Evolutionary conservation across 2,888 invertebrate species (phyloP).

Genomic region (Eupsilia transversa): DNA sequence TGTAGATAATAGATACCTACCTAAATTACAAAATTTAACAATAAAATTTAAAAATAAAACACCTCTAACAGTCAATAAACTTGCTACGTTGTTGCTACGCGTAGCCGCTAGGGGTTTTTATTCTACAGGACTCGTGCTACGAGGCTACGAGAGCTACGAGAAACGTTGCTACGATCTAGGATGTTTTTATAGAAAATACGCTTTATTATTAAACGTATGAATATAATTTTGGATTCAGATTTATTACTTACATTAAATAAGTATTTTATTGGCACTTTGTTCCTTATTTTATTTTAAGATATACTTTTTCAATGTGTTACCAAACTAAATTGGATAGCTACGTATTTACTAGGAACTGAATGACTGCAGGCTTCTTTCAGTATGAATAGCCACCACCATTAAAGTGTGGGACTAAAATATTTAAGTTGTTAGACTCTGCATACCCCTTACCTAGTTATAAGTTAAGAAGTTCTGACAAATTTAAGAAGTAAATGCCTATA

Average conservation of each 20-base stretch:
- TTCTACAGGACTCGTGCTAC: slow-evolving; percentile 24
- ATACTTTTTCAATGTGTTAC: background rate
- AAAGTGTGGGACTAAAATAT: background rate
- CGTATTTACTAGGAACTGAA: background rate
- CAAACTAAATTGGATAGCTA: background rate
- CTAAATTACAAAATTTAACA: background rate
- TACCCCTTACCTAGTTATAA: background rate
- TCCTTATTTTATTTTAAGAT: background rate
- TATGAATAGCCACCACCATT: background rate
- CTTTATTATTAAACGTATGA: background rate
- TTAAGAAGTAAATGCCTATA: background rate
- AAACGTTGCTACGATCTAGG: slow-evolving; percentile 9
- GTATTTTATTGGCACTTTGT: background rate
- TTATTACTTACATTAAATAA: background rate
- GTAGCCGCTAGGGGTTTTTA: slow-evolving; percentile 26
- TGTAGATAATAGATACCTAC: background rate
- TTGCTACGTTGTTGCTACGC: slow-evolving; percentile 25
- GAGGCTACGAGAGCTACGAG: slow-evolving; percentile 36
- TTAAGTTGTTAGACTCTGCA: background rate
- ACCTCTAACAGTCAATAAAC: background rate
- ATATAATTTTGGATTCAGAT: background rate
- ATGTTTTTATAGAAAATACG: background rate
- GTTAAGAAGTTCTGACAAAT: background rate
- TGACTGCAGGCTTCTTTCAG: background rate
- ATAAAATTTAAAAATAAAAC: background rate